phyloP scores from a whole-genome alignment of 2,797 vertebrate genomes.

The Monodelphis domestica region DNA sequence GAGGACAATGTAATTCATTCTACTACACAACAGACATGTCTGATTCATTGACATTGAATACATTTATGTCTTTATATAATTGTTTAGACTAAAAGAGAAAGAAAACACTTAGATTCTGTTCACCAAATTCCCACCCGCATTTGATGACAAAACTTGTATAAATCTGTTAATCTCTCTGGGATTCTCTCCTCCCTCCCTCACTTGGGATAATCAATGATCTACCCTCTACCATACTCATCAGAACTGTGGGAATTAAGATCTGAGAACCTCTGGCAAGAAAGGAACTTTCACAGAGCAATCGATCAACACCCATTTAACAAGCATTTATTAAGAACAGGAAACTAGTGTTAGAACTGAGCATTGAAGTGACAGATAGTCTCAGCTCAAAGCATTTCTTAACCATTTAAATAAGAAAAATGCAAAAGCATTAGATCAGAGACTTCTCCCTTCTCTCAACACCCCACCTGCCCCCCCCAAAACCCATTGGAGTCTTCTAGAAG shows the following conservation, averaged over 20 bases:
- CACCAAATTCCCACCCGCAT: not conserved
- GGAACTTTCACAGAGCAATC: not conserved
- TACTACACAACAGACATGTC: not conserved
- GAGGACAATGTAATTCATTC: not conserved
- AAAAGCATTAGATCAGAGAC: not conserved
- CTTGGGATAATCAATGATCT: conserved; percentile 12
- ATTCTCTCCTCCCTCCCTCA: not conserved
- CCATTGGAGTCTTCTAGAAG: not conserved
- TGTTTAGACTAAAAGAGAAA: not conserved
- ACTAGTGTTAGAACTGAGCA: not conserved
- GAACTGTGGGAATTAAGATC: conserved; percentile 35
- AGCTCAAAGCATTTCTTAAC: not conserved
- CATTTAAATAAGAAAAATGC: not conserved
- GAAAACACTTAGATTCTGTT: conserved; percentile 11
- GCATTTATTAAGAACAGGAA: not conserved
- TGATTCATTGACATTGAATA: not conserved
- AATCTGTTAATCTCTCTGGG: not conserved
- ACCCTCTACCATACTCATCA: conserved; percentile 9
- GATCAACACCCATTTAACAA: not conserved
- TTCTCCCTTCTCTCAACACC: not conserved
- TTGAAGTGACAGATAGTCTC: not conserved
- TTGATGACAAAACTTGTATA: not conserved
- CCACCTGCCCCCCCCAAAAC: not conserved
- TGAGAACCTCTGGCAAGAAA: conserved; percentile 19
- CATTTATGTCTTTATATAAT: not conserved